phyloP scores from a whole-genome alignment of 2,888 invertebrate genomes.

The Drosophila colorata region DNA sequence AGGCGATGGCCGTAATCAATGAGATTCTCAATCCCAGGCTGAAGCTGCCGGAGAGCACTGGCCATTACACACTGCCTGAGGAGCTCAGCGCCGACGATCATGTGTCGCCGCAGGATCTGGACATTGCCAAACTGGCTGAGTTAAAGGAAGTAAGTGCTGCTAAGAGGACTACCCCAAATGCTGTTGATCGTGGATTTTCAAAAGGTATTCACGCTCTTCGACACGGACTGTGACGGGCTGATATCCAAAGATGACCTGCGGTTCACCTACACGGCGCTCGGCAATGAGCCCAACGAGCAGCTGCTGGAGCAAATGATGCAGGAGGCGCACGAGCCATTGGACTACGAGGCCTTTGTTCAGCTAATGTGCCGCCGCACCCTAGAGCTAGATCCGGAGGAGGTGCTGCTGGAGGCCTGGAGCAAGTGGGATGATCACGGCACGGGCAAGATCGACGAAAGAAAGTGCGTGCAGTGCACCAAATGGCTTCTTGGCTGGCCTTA shows the following conservation, averaged over 20 bases:
- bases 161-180: neutral
- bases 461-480: slow-evolving; percentile 83
- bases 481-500: neutral
- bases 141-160: slow-evolving; percentile 87
- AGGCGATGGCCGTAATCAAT: slow-evolving; percentile 83
- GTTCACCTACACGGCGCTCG: slow-evolving; percentile 88
- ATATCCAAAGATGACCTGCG: slow-evolving; percentile 89
- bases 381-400: slow-evolving; percentile 89
- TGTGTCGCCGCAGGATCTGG: slow-evolving; percentile 87
- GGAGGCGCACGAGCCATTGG: slow-evolving; percentile 87
- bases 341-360: slow-evolving; percentile 88
- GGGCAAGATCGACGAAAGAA: slow-evolving; percentile 88
- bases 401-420: slow-evolving; percentile 87
- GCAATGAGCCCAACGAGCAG: slow-evolving; percentile 87
- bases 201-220: slow-evolving; percentile 89
- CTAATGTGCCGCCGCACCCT: slow-evolving; percentile 88
- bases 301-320: slow-evolving; percentile 88
- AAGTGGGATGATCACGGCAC: slow-evolving; percentile 88
- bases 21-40: slow-evolving; percentile 85
- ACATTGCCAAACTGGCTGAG: slow-evolving; percentile 88
- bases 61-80: slow-evolving; percentile 82
- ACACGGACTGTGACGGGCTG: slow-evolving; percentile 88
- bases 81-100: slow-evolving; percentile 82
- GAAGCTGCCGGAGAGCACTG: slow-evolving; percentile 81
- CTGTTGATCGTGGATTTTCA: slow-evolving; percentile 11